Conservation (phyloP, 2,888 invertebrate genomes). For the Strigamia maritima region DNA sequence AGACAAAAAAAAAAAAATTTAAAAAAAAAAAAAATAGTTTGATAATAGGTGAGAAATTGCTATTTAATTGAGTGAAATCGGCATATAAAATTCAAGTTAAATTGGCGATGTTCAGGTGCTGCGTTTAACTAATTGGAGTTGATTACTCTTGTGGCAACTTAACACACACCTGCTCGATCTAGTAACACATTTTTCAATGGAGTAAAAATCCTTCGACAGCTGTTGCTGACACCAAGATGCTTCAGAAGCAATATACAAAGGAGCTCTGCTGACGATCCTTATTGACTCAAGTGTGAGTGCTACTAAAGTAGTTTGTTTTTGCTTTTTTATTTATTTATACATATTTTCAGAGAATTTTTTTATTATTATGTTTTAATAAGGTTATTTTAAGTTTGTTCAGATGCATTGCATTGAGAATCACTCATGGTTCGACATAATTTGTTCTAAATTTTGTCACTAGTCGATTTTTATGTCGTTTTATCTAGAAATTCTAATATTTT, state of each 20-base stretch:
- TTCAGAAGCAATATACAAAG: neutral
- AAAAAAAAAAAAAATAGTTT: too few relatives aligned
- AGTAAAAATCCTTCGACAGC: neutral
- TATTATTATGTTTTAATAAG: neutral
- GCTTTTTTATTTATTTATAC: neutral
- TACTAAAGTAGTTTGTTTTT: neutral
- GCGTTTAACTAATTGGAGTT: constrained; percentile 24
- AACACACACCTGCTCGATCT: constrained; percentile 18
- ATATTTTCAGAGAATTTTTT: neutral
- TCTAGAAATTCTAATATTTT: too few relatives aligned
- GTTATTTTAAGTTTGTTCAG: too few relatives aligned
- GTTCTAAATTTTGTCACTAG: too few relatives aligned
- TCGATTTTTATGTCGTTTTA: too few relatives aligned
- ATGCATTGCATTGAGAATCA: too few relatives aligned
- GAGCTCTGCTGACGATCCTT: constrained; percentile 8
- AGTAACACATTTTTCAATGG: constrained; percentile 25
- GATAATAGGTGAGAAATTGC: neutral
- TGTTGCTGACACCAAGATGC: constrained; percentile 17
- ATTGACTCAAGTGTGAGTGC: neutral
- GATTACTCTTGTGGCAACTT: constrained; percentile 21
- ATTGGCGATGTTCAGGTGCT: neutral
- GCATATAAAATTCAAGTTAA: neutral
- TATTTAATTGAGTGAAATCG: neutral
- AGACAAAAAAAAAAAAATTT: too few relatives aligned
- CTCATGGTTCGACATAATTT: too few relatives aligned